Conservation (phyloP, 2,888 invertebrate genomes). For the Xylota sylvarum region DNA sequence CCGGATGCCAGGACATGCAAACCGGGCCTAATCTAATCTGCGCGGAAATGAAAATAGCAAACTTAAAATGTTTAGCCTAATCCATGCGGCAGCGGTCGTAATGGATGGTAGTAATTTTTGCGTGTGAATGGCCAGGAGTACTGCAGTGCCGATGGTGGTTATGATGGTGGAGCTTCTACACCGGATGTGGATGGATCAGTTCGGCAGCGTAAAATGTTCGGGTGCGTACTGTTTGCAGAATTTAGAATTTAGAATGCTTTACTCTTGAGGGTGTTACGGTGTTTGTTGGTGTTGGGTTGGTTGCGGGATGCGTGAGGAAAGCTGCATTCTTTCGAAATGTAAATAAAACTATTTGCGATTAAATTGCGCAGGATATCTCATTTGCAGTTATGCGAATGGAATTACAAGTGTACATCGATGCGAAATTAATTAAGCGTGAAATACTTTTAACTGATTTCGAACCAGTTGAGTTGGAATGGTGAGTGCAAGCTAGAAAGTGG, state of each 20-base stretch:
- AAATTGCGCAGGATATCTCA: background rate
- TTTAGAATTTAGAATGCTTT: background rate
- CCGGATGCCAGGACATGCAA: conserved; percentile 43
- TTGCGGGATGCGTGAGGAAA: conserved; percentile 1
- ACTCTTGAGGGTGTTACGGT: background rate
- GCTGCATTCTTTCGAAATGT: background rate
- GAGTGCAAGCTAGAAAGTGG: background rate
- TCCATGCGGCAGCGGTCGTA: conserved; percentile 35
- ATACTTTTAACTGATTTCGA: background rate
- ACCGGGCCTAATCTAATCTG: conserved; percentile 62
- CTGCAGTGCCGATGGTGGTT: background rate
- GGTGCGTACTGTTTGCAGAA: background rate
- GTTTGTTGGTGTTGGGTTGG: background rate
- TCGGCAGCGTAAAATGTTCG: conserved; percentile 33
- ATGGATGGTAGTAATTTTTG: conserved; percentile 56
- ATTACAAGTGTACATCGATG: conserved; percentile 1
- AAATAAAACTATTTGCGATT: conserved; percentile 35
- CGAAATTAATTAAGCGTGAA: conserved; percentile 5
- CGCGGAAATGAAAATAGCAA: conserved; percentile 68
- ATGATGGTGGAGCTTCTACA: background rate
- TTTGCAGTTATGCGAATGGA: background rate
- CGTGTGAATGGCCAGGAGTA: conserved; percentile 7
- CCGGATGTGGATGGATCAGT: conserved; percentile 44
- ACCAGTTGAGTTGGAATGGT: background rate
- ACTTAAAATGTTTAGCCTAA: conserved; percentile 48